These are phyloP conservation scores for Notothenia rossii DNA, from an alignment of 2,113 vertebrate species.

Conservation along the genomic window DNA sequence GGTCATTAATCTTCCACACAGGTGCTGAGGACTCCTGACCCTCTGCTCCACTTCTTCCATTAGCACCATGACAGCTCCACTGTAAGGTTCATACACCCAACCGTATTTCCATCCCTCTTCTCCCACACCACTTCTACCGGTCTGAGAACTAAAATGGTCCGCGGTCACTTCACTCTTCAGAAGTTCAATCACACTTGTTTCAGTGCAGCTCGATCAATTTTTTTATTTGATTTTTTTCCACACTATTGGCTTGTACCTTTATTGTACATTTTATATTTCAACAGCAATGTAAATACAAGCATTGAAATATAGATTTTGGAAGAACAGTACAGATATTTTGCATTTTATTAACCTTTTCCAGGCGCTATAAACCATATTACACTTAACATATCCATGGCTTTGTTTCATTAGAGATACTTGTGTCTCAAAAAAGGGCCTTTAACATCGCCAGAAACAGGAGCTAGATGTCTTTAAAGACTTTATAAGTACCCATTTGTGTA, in stretches of 20 bases:
- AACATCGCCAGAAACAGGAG: neutral
- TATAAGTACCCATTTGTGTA: neutral
- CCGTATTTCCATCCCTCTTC: slow-evolving; percentile 65
- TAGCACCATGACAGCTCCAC: slow-evolving; percentile 78
- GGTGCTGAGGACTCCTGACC: slow-evolving; percentile 81
- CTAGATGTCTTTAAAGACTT: neutral
- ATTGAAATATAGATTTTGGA: neutral
- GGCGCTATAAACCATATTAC: neutral
- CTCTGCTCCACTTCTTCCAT: slow-evolving; percentile 79
- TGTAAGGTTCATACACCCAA: slow-evolving; percentile 70
- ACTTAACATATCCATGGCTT: neutral
- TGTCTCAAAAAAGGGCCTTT: neutral
- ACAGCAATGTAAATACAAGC: neutral
- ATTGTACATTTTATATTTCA: neutral
- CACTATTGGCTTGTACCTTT: neutral
- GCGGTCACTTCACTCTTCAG: slow-evolving; percentile 36
- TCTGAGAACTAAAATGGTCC: slow-evolving; percentile 42
- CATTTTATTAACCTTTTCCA: neutral
- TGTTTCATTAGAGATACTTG: neutral
- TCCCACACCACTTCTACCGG: slow-evolving; percentile 44
- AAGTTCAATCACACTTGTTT: slow-evolving; percentile 53
- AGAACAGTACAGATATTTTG: neutral
- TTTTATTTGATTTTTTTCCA: neutral
- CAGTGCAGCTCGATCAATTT: slow-evolving; percentile 14
- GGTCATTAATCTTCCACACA: slow-evolving; percentile 82